phyloP scores from a whole-genome alignment of 2,797 vertebrate genomes.

The Cuniculus paca region DNA sequence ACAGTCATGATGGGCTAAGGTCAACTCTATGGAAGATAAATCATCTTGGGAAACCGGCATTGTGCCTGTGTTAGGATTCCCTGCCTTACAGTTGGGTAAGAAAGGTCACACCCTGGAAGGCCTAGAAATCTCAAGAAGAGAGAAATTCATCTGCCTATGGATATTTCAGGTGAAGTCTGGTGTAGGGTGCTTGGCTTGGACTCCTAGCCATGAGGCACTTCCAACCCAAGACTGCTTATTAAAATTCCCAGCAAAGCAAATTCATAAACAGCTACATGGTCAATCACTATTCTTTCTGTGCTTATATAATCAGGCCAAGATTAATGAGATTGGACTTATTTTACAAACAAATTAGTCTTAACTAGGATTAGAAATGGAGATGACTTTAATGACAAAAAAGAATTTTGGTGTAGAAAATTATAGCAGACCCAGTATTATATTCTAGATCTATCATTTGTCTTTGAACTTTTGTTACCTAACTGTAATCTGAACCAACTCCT shows the following conservation, averaged over 20 bases:
- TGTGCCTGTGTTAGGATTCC: not conserved
- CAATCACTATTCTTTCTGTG: not conserved
- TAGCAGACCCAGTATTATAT: not conserved
- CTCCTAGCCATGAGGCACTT: not conserved
- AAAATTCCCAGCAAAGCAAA: not conserved
- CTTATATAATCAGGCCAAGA: no score
- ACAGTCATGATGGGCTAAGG: not conserved
- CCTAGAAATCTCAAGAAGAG: not conserved
- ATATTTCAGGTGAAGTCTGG: not conserved
- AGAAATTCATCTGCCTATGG: not conserved
- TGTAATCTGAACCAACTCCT: not conserved
- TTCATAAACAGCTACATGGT: not conserved
- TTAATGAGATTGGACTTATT: not conserved
- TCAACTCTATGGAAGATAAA: no score
- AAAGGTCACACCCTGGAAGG: not conserved
- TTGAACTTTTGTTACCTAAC: not conserved
- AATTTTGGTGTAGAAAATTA: not conserved
- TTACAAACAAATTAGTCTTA: not conserved
- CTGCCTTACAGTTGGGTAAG: not conserved
- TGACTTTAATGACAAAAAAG: not conserved
- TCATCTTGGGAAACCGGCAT: not conserved
- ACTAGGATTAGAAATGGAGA: not conserved
- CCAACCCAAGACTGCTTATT: not conserved
- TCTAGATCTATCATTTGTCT: not conserved
- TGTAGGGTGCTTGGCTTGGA: not conserved